Percentiles rank a stretch among this genome's conserved stretches.
These are phyloP conservation scores for Tarsius wallacei DNA, from an alignment of 2,797 vertebrate species.

Conservation along the genomic window DNA sequence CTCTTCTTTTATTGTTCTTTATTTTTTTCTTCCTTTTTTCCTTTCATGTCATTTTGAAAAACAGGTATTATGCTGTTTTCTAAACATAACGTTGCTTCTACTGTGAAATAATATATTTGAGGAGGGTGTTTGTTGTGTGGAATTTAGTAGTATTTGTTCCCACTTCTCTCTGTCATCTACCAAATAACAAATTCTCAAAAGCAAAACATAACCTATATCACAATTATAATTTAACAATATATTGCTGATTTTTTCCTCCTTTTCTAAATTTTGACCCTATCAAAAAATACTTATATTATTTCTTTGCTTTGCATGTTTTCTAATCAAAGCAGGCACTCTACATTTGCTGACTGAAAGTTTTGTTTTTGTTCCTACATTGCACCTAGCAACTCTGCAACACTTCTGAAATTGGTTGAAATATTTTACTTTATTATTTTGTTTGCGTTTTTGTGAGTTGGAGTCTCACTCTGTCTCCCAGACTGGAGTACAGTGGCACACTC, in stretches of 20 bases:
- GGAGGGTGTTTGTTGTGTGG: background rate
- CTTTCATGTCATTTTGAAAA: background rate
- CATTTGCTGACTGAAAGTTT: slow-evolving; percentile 7
- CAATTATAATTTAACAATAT: slow-evolving; percentile 8
- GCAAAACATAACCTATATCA: background rate
- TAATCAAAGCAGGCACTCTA: background rate
- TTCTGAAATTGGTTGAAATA: background rate
- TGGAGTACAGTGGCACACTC: too few relatives aligned
- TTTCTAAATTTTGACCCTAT: background rate
- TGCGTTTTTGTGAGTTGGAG: too few relatives aligned
- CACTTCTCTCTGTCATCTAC: background rate
- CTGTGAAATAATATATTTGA: background rate
- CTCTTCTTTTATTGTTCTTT: background rate
- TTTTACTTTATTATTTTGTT: background rate
- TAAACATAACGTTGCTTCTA: background rate
- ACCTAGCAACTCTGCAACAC: background rate
- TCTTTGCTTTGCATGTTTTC: slow-evolving; percentile 23
- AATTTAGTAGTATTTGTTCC: background rate
- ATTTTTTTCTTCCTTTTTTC: background rate
- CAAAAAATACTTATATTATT: background rate
- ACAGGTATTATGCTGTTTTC: background rate
- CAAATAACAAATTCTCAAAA: background rate
- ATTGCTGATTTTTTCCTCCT: background rate
- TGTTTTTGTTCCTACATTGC: background rate
- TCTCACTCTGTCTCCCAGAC: too few relatives aligned